Evolutionary conservation across 2,113 vertebrate species (phyloP).

Genomic region (Orthonyx spaldingii): DNA sequence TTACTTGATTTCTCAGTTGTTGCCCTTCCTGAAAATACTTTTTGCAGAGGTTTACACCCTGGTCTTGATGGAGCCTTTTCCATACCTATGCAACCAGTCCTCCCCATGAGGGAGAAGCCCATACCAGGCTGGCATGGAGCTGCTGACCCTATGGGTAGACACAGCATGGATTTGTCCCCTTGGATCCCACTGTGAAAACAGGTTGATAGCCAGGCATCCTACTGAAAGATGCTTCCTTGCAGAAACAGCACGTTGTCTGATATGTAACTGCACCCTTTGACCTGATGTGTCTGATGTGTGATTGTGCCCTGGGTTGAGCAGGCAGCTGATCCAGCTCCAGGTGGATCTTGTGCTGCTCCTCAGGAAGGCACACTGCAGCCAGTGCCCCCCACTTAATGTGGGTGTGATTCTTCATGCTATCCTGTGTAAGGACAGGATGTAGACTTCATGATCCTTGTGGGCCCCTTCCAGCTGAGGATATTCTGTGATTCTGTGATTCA

Average conservation of each 20-base stretch:
- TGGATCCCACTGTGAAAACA: neutral
- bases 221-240: neutral
- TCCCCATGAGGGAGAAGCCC: neutral
- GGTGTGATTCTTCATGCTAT: neutral
- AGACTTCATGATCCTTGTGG: neutral
- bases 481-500: neutral
- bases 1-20: neutral
- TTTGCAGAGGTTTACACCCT: neutral
- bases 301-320: neutral
- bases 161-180: neutral
- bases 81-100: accelerated
- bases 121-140: neutral
- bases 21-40: neutral
- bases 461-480: neutral
- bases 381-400: accelerated
- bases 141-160: accelerated
- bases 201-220: neutral
- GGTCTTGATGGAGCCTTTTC: neutral
- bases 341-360: neutral
- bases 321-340: neutral
- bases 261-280: accelerated
- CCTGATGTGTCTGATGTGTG: accelerated
- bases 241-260: neutral
- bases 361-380: accelerated
- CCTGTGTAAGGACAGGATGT: neutral